Evolutionary conservation across 2,797 vertebrate species (phyloP), one percentile per base, ranked within the genome.

Genomic region (Eulemur mongoz): DNA sequence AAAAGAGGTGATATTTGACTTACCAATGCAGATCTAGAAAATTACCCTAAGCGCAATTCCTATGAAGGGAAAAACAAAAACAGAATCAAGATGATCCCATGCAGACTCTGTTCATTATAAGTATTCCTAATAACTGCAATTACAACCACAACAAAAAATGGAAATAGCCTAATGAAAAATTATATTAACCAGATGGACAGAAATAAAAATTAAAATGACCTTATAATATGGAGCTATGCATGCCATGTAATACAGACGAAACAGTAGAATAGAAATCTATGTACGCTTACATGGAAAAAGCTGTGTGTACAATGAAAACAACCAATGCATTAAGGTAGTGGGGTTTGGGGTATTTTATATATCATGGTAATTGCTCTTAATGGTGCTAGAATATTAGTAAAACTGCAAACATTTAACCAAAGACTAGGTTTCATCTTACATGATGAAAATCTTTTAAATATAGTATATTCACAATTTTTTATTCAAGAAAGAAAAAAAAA

Each of bases 211-310:
- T 7, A n/a, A 43, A 20, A 40, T 5, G 83, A 9, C 25, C 63
- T 38, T 17, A 2, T 17, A 0, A 4, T 5, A 0, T 22, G 32
- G 63, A 79, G 61, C 45, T 2, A 7, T 4, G 50, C 40, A 0
- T 2, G 13, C 25, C 18, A 4, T 6, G 0, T 12, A 12, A 15
- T 18, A 25, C 32, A 18, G 8, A 13, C 1, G 38, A 57, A 7
- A 13, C 4, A 5, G 40, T 5, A n/a, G 48, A 5, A 0, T 15
- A 32, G 50, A 73, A 25, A 59, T 25, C 73, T n/a, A 0, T 18
- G 1, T 1, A 25, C 10, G 2, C 40, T 50, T 45, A 22, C 2
- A 1, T 22, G 3, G 2, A 0, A 40, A 0, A 40, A 32, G 80
- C 6, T 0, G 22, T 1, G 4, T 22, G 54, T 1, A 2, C 43